Evolutionary conservation across 1,140 invertebrate species (phyloP).

Genomic region (Leptestheria dahalacensis): DNA sequence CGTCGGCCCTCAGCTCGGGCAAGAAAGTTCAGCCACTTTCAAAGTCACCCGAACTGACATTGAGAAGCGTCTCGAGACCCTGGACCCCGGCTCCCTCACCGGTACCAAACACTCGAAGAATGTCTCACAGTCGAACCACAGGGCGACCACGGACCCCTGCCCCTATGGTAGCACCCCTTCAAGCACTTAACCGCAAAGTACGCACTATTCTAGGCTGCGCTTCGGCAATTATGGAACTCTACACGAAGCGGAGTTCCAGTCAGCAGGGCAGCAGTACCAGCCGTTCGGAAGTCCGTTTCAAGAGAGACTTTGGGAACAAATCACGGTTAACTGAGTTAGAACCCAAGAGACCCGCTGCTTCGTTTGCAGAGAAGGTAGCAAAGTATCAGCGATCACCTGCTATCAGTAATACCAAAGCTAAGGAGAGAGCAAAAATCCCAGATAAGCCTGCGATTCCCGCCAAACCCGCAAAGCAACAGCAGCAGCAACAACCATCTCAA

Average conservation of each 20-base stretch:
- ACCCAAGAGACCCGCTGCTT: background rate
- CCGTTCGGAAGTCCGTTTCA: background rate
- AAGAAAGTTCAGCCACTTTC: background rate
- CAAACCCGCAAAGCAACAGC: too few species aligned
- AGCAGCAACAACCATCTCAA: too few species aligned
- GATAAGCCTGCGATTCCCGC: too few species aligned
- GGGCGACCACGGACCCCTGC: background rate
- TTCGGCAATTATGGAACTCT: slow-evolving; percentile 12
- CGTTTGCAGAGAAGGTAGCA: background rate
- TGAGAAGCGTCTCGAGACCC: slow-evolving; percentile 9
- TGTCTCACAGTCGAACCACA: background rate
- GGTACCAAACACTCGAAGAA: background rate
- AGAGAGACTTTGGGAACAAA: background rate
- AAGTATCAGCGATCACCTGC: background rate
- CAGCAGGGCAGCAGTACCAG: background rate
- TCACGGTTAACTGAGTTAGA: background rate
- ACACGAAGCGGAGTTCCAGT: slow-evolving; percentile 4
- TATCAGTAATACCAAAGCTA: background rate
- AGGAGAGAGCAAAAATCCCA: background rate
- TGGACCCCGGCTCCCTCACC: slow-evolving; percentile 13
- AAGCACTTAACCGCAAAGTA: slow-evolving; percentile 15
- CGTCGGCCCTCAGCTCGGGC: background rate
- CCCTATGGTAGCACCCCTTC: slow-evolving; percentile 11
- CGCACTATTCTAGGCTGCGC: slow-evolving; percentile 12
- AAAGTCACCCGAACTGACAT: background rate